phyloP scores from a whole-genome alignment of 64 coral and sea anemone genomes.

The Actinia equina region DNA sequence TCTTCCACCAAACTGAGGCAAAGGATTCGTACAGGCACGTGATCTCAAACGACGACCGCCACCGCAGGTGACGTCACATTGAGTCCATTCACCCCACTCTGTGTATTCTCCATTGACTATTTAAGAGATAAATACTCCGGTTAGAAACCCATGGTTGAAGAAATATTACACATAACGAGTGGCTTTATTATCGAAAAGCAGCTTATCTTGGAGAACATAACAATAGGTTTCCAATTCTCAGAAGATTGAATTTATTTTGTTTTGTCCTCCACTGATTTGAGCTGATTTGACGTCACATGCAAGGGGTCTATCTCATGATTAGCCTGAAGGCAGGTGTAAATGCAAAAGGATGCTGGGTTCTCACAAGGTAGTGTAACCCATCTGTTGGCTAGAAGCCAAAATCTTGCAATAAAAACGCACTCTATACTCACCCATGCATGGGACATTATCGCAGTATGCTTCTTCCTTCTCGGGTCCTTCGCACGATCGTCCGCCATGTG shows the following conservation, averaged over 20 bases:
- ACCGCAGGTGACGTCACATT: constrained; percentile 92
- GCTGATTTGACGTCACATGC: too few relatives aligned
- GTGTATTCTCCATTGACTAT: constrained; percentile 81
- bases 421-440: constrained; percentile 63
- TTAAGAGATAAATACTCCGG: too few relatives aligned
- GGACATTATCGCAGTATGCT: constrained; percentile 72
- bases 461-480: constrained; percentile 85
- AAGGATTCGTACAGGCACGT: constrained; percentile 89
- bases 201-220: too few relatives aligned
- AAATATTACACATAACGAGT: not conserved
- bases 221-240: too few relatives aligned
- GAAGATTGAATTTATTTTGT: too few relatives aligned
- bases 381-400: not conserved
- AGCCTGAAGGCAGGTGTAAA: too few relatives aligned
- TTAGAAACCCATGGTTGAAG: not conserved
- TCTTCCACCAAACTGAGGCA: constrained; percentile 85
- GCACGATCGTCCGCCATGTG: constrained; percentile 88
- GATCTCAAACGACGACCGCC: constrained; percentile 76
- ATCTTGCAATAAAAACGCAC: not conserved
- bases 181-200: too few relatives aligned
- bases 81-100: constrained; percentile 86
- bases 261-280: too few relatives aligned
- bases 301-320: too few relatives aligned
- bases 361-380: too few relatives aligned
- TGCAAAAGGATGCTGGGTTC: too few relatives aligned